Evolutionary conservation across 2,797 vertebrate species (phyloP).

Genomic region (Sebastes trivittatus): DNA sequence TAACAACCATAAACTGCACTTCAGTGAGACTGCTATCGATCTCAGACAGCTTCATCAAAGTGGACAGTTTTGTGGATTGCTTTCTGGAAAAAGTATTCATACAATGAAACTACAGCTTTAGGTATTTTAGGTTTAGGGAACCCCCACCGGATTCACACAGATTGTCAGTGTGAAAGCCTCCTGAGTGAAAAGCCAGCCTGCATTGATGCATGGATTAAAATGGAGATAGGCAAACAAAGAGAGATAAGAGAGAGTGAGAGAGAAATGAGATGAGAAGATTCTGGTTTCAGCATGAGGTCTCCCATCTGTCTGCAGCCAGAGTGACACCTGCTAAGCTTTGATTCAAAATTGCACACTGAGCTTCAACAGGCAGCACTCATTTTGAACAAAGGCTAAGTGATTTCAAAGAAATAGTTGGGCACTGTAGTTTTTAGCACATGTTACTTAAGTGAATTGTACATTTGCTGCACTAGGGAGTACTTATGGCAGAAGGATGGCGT

Average conservation of each 20-base stretch:
- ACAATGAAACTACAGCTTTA: neutral
- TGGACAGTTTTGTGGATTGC: neutral
- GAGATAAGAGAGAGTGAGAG: constrained; percentile 18
- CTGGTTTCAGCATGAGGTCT: constrained; percentile 46
- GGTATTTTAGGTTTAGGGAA: neutral
- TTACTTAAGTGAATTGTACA: neutral
- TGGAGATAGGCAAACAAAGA: constrained; percentile 6
- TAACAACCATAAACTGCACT: neutral
- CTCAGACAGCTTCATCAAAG: neutral
- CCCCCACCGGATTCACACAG: neutral
- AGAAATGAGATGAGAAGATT: constrained; percentile 45
- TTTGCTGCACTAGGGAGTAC: neutral
- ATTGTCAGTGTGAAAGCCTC: neutral
- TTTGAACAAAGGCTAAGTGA: neutral
- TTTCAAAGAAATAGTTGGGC: neutral
- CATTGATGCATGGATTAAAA: constrained; percentile 20
- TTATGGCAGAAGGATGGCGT: neutral
- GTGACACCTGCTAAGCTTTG: constrained; percentile 58
- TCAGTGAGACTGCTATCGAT: neutral
- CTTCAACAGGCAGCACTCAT: constrained; percentile 10
- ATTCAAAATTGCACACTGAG: constrained; percentile 47
- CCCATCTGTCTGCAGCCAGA: constrained; percentile 39
- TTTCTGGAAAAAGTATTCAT: neutral
- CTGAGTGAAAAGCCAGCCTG: neutral
- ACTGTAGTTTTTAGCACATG: neutral